Evolutionary conservation across 2,888 invertebrate species (phyloP), one percentile per base, ranked within the genome.

Genomic region (Biston stratarius): DNA sequence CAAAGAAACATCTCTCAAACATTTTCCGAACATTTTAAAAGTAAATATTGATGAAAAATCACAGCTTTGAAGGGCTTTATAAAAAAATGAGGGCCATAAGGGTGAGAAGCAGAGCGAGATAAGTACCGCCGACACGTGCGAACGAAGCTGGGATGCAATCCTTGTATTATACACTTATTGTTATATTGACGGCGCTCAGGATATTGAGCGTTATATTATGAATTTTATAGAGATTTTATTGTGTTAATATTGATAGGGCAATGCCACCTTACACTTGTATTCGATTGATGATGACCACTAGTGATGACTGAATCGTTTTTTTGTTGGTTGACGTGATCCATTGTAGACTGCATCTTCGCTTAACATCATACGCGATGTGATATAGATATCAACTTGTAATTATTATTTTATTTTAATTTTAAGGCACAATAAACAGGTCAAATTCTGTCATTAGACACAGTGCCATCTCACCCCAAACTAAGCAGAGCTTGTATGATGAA

Each of bases 41-140:
- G 61, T 49, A 68, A 68, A 64, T 64, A 68, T 67, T 67, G 67
- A 63, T 60, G 60, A 60, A 68, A 64, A 68, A 51, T 66, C 64
- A 59, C 61, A 52, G 51, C 60, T 61, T 49, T 53, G 33, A 64
- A 61, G 70, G 52, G 58, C 57, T 51, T 63, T 60, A 59, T 61
- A 69, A 70, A 71, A 69, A 69, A 62, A 68, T 61, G 36, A 47
- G 40, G 52, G 49, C 64, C 51, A 12, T 48, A 69, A 79, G 91
- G 92, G 91, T 87, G 90, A 74, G 78, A 87, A 91, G 76, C 86
- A 83, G 84, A 85, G 91, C 91, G 91, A 80, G 83, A 88, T 92
- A 91, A 91, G 90, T 84, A 90, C 84, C 84, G 84, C 72, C 65
- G 83, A 74, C 83, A 91, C 91, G 91, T 91, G 92, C 86, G 80